Evolutionary conservation across 2,113 vertebrate species (phyloP), one percentile per base, ranked within the genome.

Genomic region (Gobius niger): DNA sequence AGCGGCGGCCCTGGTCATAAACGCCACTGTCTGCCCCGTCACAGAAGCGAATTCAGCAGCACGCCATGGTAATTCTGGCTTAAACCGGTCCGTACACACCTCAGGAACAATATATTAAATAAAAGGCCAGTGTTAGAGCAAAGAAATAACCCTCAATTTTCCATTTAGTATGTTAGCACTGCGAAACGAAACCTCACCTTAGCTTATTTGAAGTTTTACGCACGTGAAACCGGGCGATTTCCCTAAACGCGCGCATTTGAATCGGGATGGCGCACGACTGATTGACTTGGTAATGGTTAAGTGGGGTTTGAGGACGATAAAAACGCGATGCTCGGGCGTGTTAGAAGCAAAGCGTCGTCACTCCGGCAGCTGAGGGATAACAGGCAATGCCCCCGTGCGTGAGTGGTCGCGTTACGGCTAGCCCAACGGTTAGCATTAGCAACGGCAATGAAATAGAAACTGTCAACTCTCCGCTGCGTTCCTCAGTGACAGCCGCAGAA

Each of bases 1-100:
- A 57, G n/a, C 13, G 67, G 74, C 51, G 63, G 41, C 59, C 64
- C 7, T 19, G 11, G 72, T 62, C 14, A 71, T 57, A 63, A 52
- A 70, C 53, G 11, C 51, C 67, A 56, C 81, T 71, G 59, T 50
- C 24, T 34, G 24, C 24, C 24, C 53, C 66, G n/a, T 70, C 74
- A 73, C 65, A 12, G 89, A 90, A 87, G 80, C 88, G 87, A 90
- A 91, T 88, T 85, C 88, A 75, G 65, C 88, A 74, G 67, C 57
- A 16, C 47, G 68, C 72, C 54, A 66, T 76, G 75, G 81, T 67
- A 76, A 77, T 82, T 88, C 82, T 88, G 85, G 87, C 72, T 88
- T 18, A 59, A 85, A 87, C 84, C 88, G 78, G 86, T 86, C 77
- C 10, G 67, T 14, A 13, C 69, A 75, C 70, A 7, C 66, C 51